These are phyloP conservation scores for Enteromius anoplus DNA, from an alignment of 2,797 vertebrate species.

Conservation along the genomic window DNA sequence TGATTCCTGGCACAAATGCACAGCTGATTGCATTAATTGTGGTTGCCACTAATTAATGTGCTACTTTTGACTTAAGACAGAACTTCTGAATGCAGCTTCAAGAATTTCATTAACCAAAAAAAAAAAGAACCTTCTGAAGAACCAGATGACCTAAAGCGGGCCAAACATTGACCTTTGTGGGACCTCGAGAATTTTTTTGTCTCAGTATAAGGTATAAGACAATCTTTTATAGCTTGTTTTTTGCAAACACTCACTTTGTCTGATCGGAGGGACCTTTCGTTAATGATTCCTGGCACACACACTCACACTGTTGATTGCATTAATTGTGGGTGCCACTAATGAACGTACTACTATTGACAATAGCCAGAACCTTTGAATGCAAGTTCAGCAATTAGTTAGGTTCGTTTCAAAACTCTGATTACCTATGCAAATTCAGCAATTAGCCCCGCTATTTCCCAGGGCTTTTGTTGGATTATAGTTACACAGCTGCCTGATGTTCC, in stretches of 20 bases:
- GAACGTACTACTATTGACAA: constrained; percentile 40
- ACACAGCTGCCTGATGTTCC: constrained; percentile 69
- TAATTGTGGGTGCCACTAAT: constrained; percentile 52
- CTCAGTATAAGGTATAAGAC: too few relatives aligned
- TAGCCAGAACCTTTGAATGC: constrained; percentile 39
- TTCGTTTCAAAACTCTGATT: constrained; percentile 54
- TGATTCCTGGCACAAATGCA: neutral
- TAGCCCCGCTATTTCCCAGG: constrained; percentile 33
- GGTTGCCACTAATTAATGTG: neutral
- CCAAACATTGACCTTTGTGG: neutral
- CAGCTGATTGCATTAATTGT: neutral
- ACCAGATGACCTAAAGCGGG: neutral
- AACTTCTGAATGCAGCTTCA: neutral
- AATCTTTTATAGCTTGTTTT: neutral
- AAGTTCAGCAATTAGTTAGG: constrained; percentile 52
- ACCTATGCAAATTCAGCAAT: constrained; percentile 54
- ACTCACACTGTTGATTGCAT: constrained; percentile 52
- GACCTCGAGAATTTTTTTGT: neutral
- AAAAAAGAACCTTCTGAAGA: neutral
- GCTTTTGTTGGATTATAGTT: constrained; percentile 37
- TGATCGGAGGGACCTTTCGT: neutral
- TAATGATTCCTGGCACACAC: constrained; percentile 32
- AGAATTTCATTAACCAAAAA: neutral
- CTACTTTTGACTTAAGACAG: neutral
- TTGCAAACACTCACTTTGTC: neutral